Conservation (phyloP, 2,797 vertebrate species). For the Myoxocephalus aenaeus region DNA sequence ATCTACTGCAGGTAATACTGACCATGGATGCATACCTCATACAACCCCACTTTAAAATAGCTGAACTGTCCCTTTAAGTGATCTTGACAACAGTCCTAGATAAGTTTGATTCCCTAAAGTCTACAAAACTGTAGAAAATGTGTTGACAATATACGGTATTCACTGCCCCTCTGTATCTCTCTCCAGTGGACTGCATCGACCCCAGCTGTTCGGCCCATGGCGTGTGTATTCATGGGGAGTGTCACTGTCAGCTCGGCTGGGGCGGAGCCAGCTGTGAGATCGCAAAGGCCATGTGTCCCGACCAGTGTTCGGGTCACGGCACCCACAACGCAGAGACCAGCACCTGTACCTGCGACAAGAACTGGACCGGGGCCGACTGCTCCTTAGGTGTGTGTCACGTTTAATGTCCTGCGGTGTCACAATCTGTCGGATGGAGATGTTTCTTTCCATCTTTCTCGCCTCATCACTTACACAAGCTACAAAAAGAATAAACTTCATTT, state of each 20-base stretch:
- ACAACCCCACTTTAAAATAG: not conserved
- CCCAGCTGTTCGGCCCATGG: slow-evolving; percentile 93
- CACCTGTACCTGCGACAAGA: slow-evolving; percentile 92
- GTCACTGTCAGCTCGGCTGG: slow-evolving; percentile 96
- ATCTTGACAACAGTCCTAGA: not conserved
- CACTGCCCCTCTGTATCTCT: slow-evolving; percentile 3
- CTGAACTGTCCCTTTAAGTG: not conserved
- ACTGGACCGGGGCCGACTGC: slow-evolving; percentile 97
- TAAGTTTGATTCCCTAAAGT: not conserved
- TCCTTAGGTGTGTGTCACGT: slow-evolving; percentile 87
- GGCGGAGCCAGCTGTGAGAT: slow-evolving; percentile 95
- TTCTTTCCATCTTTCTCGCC: not conserved
- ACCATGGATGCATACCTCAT: not conserved
- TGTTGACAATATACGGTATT: not conserved
- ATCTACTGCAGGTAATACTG: not conserved
- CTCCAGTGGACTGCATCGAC: slow-evolving; percentile 93
- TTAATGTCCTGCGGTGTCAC: not conserved
- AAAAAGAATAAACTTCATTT: not conserved
- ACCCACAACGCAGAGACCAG: slow-evolving; percentile 91
- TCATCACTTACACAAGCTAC: not conserved
- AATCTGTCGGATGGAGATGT: not conserved
- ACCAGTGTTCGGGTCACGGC: slow-evolving; percentile 97
- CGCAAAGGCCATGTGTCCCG: slow-evolving; percentile 95
- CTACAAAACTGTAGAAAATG: not conserved
- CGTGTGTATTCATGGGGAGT: slow-evolving; percentile 94